Conservation (phyloP, 2,888 invertebrate genomes). For the Hydriomena furcata region DNA sequence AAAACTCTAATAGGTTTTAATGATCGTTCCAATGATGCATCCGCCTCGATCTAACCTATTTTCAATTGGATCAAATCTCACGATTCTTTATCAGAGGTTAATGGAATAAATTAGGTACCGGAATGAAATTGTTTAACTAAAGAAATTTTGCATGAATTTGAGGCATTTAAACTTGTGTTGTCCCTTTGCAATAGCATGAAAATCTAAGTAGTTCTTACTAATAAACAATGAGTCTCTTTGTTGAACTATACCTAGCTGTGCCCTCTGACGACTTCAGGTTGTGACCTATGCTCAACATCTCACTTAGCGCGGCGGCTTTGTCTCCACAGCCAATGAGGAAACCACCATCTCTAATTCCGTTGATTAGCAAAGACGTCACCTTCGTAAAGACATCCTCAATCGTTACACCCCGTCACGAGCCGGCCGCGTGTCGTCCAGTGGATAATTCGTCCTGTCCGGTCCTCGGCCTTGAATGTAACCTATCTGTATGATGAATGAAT, state of each 20-base stretch:
- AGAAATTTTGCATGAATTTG: too few species aligned
- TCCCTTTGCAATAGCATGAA: too few species aligned
- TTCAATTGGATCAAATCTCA: constrained; percentile 20
- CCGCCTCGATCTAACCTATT: constrained; percentile 21
- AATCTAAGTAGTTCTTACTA: too few species aligned
- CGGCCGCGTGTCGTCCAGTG: constrained; percentile 44
- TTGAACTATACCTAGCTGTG: background rate
- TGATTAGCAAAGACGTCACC: constrained; percentile 23
- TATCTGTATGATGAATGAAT: constrained; percentile 16
- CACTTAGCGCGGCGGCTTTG: constrained; percentile 12
- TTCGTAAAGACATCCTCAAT: constrained; percentile 39
- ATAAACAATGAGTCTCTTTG: background rate
- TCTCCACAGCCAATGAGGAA: constrained; percentile 16
- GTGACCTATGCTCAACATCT: background rate
- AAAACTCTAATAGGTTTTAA: constrained; percentile 6
- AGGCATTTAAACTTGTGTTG: too few species aligned
- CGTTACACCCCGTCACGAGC: constrained; percentile 40
- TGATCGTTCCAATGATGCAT: constrained; percentile 7
- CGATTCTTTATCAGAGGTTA: constrained; percentile 2
- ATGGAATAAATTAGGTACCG: too few species aligned
- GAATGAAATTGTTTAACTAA: too few species aligned
- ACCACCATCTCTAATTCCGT: constrained; percentile 12
- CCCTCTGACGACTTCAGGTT: background rate
- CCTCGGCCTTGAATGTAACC: constrained; percentile 45
- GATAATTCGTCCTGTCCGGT: constrained; percentile 55